Evolutionary conservation across 2,797 vertebrate genomes (phyloP).

Genomic region (Acanthopagrus latus): DNA sequence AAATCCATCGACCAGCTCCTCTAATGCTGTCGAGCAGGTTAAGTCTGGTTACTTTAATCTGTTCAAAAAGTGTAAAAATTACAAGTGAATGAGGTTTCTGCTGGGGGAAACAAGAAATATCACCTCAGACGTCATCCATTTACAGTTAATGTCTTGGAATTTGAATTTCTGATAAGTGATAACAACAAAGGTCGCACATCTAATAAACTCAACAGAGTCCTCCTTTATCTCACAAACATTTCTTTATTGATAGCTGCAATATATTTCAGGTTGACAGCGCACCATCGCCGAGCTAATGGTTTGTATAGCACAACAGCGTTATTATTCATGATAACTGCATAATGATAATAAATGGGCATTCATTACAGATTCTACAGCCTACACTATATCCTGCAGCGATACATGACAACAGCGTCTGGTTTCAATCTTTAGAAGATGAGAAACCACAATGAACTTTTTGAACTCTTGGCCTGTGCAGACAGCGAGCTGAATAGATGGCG

Average conservation of each 20-base stretch:
- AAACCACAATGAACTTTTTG: neutral
- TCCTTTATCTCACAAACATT: conserved; percentile 30
- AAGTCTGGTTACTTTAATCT: neutral
- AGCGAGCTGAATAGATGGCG: neutral
- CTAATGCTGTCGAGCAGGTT: neutral
- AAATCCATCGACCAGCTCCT: neutral
- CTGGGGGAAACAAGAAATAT: neutral
- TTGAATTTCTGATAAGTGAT: neutral
- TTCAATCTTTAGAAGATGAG: conserved; percentile 5
- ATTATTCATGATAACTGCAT: conserved; percentile 55
- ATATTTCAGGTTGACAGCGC: conserved; percentile 41
- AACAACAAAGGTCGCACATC: neutral
- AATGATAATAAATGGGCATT: conserved; percentile 54
- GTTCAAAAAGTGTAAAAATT: neutral
- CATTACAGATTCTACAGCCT: conserved; percentile 35
- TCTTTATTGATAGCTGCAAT: conserved; percentile 35
- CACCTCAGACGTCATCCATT: neutral
- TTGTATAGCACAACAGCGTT: conserved; percentile 39
- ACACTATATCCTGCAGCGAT: conserved; percentile 13
- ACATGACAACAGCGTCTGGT: conserved; percentile 22
- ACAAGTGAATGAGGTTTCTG: neutral
- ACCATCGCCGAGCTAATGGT: conserved; percentile 45
- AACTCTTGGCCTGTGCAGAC: neutral
- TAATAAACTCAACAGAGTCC: neutral
- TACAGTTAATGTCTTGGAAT: neutral